Percentiles rank a stretch among this genome's conserved stretches.
Evolutionary conservation across 23 tunicate species (phyloP).

Genomic region (Clavelina lepadiformis): DNA sequence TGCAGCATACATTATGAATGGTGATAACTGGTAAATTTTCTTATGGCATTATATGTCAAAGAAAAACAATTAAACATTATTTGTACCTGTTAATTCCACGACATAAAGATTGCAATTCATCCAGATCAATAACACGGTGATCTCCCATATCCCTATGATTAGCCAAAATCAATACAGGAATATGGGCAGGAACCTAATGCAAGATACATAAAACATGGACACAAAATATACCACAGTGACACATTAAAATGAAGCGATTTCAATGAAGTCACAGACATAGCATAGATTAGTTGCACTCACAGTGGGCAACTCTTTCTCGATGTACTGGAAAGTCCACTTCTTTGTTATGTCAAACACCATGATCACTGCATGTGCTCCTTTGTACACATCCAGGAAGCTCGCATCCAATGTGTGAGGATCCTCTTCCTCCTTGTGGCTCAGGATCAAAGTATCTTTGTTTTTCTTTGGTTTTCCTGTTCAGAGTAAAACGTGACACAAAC

Average conservation of each 20-base stretch:
- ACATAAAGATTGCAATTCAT: conserved; percentile 39
- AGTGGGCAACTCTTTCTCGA: conserved; percentile 74
- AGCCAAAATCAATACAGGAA: conserved; percentile 71
- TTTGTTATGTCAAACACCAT: conserved; percentile 83
- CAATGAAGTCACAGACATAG: neutral
- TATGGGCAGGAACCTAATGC: conserved; percentile 59
- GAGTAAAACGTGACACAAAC: neutral
- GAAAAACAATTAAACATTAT: too few relatives aligned
- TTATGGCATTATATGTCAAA: too few relatives aligned
- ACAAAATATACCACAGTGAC: neutral
- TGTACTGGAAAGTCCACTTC: conserved; percentile 62
- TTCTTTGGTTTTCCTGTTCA: conserved; percentile 49
- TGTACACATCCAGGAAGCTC: conserved; percentile 77
- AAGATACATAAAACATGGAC: neutral
- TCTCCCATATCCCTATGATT: conserved; percentile 74
- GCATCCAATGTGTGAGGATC: conserved; percentile 70
- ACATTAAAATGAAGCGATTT: neutral
- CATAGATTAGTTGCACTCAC: conserved; percentile 7
- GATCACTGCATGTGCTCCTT: conserved; percentile 79
- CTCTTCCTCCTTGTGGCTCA: conserved; percentile 9
- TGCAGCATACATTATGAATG: too few relatives aligned
- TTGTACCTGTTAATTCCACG: conserved; percentile 43
- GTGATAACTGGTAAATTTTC: too few relatives aligned
- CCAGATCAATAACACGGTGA: conserved; percentile 50
- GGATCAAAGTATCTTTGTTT: conserved; percentile 27